Evolutionary conservation across 2,797 vertebrate genomes (phyloP).

Genomic region (Esox masquinongy): DNA sequence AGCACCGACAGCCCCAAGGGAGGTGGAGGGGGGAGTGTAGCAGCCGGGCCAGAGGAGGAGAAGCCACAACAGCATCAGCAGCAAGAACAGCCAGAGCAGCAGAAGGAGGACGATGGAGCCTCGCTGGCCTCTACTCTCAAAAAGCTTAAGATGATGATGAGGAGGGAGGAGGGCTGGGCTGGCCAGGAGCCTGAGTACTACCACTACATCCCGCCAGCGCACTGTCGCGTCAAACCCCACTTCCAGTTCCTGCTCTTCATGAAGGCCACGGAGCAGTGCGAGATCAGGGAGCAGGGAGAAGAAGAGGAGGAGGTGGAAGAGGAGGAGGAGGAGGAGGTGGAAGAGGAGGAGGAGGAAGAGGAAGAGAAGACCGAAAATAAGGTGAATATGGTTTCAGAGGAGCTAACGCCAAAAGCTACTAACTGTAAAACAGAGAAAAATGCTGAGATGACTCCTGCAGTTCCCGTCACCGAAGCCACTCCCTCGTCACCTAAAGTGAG

Average conservation of each 20-base stretch:
- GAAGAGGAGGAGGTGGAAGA: slow-evolving; percentile 55
- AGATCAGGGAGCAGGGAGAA: slow-evolving; percentile 61
- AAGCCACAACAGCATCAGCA: slow-evolving; percentile 29
- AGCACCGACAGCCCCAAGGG: slow-evolving; percentile 64
- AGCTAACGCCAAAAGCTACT: slow-evolving; percentile 31
- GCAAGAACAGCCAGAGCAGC: slow-evolving; percentile 47
- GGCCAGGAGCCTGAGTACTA: slow-evolving; percentile 93
- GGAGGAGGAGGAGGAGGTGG: slow-evolving; percentile 60
- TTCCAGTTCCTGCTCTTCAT: slow-evolving; percentile 98
- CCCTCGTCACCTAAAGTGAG: slow-evolving; percentile 64
- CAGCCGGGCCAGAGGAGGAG: not conserved
- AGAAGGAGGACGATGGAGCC: slow-evolving; percentile 72
- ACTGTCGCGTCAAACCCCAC: slow-evolving; percentile 95
- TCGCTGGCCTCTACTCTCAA: slow-evolving; percentile 89
- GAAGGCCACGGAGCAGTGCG: slow-evolving; percentile 89
- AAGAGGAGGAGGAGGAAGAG: slow-evolving; percentile 47
- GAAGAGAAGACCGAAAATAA: slow-evolving; percentile 38
- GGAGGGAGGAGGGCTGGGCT: slow-evolving; percentile 85
- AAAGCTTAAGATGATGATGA: slow-evolving; percentile 96
- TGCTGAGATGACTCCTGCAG: slow-evolving; percentile 1
- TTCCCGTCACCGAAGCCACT: slow-evolving; percentile 43
- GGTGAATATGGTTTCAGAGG: slow-evolving; percentile 41
- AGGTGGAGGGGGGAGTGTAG: slow-evolving; percentile 30
- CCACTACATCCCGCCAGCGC: slow-evolving; percentile 94
- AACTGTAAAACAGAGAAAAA: slow-evolving; percentile 46